Evolutionary conservation across 2,797 vertebrate species (phyloP), one percentile per base, ranked within the genome.

Genomic region (Bovichtus diacanthus): DNA sequence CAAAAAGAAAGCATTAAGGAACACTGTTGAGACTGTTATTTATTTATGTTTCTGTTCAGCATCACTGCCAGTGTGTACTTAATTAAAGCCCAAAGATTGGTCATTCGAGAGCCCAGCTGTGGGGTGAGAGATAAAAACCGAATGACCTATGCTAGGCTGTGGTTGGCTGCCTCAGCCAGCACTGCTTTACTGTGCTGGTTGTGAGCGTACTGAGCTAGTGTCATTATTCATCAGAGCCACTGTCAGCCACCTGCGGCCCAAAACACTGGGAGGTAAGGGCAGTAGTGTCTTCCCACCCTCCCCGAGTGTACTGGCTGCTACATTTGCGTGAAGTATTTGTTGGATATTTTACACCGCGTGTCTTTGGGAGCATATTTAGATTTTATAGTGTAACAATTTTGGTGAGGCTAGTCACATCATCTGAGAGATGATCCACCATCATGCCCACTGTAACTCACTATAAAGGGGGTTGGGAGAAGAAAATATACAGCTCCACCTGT

Each of bases 201-300:
- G 78, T 38, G 72, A 80, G 81, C 70, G 67, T 64, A 67, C 74
- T 34, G 77, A 87, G 82, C 61, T 70, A 51, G 80, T 84, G 87
- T 88, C 86, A 86, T 66, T 56, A 76, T 83, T 91, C 86, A 88
- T 92, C 86, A 92, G 72, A 69, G 61, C 62, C n/a, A 47, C 63
- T 76, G 79, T 66, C 78, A 77, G 81, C 80, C 87, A 90, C 91
- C 87, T 90, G 87, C 61, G 41, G 84, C 66, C 80, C 46, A 4
- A 60, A 88, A 67, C 87, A 74, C 72, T 47, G 38, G 59, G 82
- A 84, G 68, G 74, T 73, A 79, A 54, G 75, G 72, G 64, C 64
- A 60, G 68, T 18, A 53, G 65, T 53, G 43, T 53, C 63, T 78
- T 75, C 19, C 29, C 65, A 29, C 74, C 56, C 70, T 34, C 64